These are phyloP conservation scores for Scopus umbretta DNA, from an alignment of 2,113 vertebrate genomes.

Conservation along the genomic window DNA sequence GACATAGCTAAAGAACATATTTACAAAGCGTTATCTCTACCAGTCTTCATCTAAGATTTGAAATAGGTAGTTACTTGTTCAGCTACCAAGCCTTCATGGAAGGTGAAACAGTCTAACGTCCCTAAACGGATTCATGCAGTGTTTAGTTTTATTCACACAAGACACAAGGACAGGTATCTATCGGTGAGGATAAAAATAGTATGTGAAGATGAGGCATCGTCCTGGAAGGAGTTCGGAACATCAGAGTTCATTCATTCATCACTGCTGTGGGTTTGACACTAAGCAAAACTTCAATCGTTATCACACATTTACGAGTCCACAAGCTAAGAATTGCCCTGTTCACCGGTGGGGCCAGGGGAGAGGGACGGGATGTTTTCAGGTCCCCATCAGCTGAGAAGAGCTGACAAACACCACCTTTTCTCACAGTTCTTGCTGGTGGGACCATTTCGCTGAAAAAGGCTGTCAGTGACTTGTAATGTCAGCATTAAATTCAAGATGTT, in stretches of 20 bases:
- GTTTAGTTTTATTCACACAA: not conserved
- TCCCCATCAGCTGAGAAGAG: not conserved
- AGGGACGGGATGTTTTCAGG: not conserved
- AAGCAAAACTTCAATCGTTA: not conserved
- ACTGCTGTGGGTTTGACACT: not conserved
- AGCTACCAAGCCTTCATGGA: slow-evolving; percentile 67
- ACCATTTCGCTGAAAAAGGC: not conserved
- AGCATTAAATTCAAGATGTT: not conserved
- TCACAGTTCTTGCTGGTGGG: not conserved
- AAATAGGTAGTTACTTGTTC: slow-evolving; percentile 12
- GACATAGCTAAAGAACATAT: not conserved
- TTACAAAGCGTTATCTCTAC: not conserved
- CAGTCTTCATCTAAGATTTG: not conserved
- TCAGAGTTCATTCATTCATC: not conserved
- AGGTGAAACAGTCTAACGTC: slow-evolving; percentile 53
- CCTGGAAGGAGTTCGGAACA: not conserved
- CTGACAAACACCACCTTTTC: not conserved
- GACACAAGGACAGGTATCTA: not conserved
- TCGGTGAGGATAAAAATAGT: not conserved
- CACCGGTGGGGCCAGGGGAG: not conserved
- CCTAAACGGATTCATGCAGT: slow-evolving; percentile 7
- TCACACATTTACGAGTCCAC: not conserved
- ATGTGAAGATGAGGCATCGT: not conserved
- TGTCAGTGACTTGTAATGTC: not conserved
- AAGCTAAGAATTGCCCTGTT: not conserved